These are phyloP conservation scores for Anoplius nigerrimus DNA, from an alignment of 2,888 invertebrate genomes.

Conservation along the genomic window DNA sequence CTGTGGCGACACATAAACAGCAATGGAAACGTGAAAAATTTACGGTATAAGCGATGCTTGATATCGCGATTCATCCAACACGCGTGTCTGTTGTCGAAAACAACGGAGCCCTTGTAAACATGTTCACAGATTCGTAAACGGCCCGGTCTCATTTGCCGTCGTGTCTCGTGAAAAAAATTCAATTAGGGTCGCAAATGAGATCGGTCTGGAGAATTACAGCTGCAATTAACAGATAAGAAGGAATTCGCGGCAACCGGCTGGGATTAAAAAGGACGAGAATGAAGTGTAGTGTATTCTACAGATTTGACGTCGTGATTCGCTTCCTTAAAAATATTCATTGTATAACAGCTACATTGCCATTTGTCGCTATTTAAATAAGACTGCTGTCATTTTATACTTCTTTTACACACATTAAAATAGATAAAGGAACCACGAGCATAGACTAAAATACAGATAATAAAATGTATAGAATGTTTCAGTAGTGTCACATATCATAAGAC, in stretches of 20 bases:
- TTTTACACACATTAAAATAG: too few species aligned
- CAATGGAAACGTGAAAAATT: constrained; percentile 29
- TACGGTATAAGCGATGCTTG: constrained; percentile 49
- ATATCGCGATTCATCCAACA: constrained; percentile 54
- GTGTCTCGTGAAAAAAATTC: constrained; percentile 66
- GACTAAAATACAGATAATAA: too few species aligned
- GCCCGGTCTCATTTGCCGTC: constrained; percentile 42
- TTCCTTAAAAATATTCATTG: too few species aligned
- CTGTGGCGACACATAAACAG: constrained; percentile 4
- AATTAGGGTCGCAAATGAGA: constrained; percentile 57
- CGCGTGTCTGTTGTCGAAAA: constrained; percentile 60
- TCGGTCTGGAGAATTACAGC: constrained; percentile 41
- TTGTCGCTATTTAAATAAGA: too few species aligned
- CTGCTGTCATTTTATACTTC: too few species aligned
- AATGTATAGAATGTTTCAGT: too few species aligned
- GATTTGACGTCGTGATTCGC: too few species aligned
- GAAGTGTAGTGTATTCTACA: too few species aligned
- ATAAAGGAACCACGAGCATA: too few species aligned
- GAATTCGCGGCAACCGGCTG: not conserved
- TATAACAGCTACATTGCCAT: too few species aligned
- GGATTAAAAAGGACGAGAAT: too few species aligned
- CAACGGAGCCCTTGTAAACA: constrained; percentile 62
- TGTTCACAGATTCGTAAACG: constrained; percentile 19
- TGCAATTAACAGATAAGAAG: constrained; percentile 53
- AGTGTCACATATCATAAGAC: too few species aligned